Evolutionary conservation across 1,140 invertebrate species (phyloP).

Genomic region (Formica selysi): DNA sequence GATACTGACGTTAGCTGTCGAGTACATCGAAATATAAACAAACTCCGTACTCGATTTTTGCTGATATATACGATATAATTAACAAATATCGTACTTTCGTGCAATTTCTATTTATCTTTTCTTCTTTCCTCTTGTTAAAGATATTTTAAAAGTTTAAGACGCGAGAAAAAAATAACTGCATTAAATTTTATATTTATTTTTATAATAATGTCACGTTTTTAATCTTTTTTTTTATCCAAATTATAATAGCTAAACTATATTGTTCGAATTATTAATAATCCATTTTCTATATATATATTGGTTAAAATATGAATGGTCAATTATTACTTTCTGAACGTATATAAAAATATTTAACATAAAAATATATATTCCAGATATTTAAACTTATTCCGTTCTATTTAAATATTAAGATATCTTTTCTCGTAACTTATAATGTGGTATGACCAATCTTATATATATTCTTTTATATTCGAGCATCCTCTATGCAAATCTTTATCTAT

Average conservation of each 20-base stretch:
- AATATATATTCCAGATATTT: slow-evolving; percentile 22
- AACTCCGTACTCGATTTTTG: slow-evolving; percentile 14
- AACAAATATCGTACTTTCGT: slow-evolving; percentile 8
- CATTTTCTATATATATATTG: background rate
- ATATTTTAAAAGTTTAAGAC: background rate
- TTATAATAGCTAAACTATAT: too few species aligned
- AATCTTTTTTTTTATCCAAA: slow-evolving; percentile 3
- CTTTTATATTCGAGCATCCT: slow-evolving; percentile 26
- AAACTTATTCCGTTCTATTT: background rate
- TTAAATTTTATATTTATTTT: slow-evolving; percentile 4
- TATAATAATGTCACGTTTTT: slow-evolving; percentile 10
- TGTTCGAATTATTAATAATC: background rate
- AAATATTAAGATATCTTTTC: background rate
- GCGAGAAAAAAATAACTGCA: slow-evolving; percentile 19
- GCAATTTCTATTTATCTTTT: slow-evolving; percentile 21
- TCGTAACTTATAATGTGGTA: background rate
- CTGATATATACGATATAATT: slow-evolving; percentile 9
- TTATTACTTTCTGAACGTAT: background rate
- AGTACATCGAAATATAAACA: slow-evolving; percentile 33
- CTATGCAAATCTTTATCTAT: slow-evolving; percentile 58
- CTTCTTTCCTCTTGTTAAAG: slow-evolving; percentile 9
- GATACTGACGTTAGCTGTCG: slow-evolving; percentile 20
- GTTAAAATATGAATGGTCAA: slow-evolving; percentile 5
- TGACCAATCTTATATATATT: background rate
- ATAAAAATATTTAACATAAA: background rate